A percentile compares a stretch with the other conserved stretches of the same genome.
phyloP scores from a whole-genome alignment of 2,113 vertebrate genomes.

The Columba livia region DNA sequence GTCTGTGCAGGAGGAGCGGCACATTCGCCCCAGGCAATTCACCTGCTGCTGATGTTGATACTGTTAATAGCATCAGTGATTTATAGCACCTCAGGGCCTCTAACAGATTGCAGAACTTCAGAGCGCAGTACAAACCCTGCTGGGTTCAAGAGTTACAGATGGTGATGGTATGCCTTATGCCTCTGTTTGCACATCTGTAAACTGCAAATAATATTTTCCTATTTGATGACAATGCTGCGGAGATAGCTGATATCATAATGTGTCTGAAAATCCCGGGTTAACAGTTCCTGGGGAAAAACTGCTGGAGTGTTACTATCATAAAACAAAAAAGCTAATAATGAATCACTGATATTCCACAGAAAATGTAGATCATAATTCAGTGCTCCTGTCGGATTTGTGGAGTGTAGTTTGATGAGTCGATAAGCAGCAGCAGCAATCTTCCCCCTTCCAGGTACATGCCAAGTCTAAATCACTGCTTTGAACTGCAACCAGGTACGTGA shows the following conservation, averaged over 20 bases:
- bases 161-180: neutral
- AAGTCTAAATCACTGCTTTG: constrained; percentile 1
- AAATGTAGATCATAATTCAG: neutral
- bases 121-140: neutral
- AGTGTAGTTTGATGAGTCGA: neutral
- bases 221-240: neutral
- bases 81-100: neutral
- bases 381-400: neutral
- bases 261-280: neutral
- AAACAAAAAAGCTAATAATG: neutral
- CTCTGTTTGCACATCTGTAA: neutral
- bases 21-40: neutral
- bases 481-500: neutral
- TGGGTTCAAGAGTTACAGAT: neutral
- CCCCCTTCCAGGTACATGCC: neutral
- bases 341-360: neutral
- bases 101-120: neutral
- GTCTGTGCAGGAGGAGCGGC: neutral
- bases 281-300: neutral
- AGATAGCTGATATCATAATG: neutral
- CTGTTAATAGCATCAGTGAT: neutral
- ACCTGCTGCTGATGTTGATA: neutral
- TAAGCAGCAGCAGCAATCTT: neutral
- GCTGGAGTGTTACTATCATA: neutral
- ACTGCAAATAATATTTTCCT: neutral